These are phyloP conservation scores for Tyrannus savana DNA, from an alignment of 2,113 vertebrate species.

Conservation along the genomic window DNA sequence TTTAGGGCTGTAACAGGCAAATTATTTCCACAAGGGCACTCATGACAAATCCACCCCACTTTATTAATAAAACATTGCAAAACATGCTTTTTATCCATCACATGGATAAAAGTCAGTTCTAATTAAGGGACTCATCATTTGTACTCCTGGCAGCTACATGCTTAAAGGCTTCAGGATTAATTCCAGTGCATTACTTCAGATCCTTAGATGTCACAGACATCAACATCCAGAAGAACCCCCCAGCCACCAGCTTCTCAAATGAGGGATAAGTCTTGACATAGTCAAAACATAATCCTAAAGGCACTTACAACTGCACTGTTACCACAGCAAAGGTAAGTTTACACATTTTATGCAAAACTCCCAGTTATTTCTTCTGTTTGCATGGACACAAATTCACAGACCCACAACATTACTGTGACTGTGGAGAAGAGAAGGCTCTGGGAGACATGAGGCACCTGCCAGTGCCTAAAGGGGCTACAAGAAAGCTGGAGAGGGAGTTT, in stretches of 20 bases:
- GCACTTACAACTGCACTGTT: neutral
- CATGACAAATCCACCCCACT: neutral
- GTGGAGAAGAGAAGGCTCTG: neutral
- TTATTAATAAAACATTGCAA: slow-evolving; percentile 23
- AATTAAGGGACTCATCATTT: neutral
- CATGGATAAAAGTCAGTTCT: neutral
- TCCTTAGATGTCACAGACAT: neutral
- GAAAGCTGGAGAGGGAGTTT: neutral
- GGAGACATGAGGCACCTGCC: neutral
- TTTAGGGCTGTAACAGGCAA: neutral
- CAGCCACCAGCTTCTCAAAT: neutral
- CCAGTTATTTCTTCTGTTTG: neutral
- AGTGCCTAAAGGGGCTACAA: neutral
- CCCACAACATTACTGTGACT: neutral
- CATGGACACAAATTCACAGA: rapidly evolving
- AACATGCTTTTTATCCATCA: neutral
- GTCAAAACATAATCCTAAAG: neutral
- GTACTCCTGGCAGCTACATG: neutral
- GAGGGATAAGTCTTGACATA: neutral
- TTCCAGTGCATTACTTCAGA: neutral
- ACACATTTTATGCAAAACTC: neutral
- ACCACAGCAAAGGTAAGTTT: neutral
- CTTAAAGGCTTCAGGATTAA: neutral
- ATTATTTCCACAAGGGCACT: neutral
- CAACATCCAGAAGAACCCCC: neutral